These are phyloP conservation scores for Pleuronectes platessa DNA, from an alignment of 2,113 vertebrate species.

Conservation along the genomic window DNA sequence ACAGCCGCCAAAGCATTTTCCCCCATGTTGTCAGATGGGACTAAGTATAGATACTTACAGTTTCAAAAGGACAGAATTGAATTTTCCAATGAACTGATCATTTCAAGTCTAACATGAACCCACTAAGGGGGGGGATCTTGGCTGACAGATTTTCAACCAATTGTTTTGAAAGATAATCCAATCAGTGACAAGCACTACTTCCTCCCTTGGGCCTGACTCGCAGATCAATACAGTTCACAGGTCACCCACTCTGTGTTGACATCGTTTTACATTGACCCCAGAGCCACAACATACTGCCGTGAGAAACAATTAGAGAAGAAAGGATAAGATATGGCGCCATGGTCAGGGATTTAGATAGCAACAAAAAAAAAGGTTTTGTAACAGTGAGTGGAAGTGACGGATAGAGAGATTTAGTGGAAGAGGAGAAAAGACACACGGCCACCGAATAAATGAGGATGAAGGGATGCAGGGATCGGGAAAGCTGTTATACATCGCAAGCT, in stretches of 20 bases:
- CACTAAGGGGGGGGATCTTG: background rate
- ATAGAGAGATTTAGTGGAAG: slow-evolving; percentile 16
- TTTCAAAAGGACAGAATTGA: slow-evolving; percentile 49
- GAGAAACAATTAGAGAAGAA: background rate
- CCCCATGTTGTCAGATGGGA: slow-evolving; percentile 31
- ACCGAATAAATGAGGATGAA: slow-evolving; percentile 52
- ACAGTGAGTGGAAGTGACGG: slow-evolving; percentile 13
- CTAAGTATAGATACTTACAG: slow-evolving; percentile 60
- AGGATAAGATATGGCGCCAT: background rate
- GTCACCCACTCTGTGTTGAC: slow-evolving; percentile 15
- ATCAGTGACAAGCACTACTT: slow-evolving; percentile 19
- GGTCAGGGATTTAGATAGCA: background rate
- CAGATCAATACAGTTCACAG: slow-evolving; percentile 61
- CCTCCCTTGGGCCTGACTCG: slow-evolving; percentile 33
- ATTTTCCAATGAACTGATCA: slow-evolving; percentile 3
- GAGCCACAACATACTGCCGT: background rate
- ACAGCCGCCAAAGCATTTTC: slow-evolving; percentile 35
- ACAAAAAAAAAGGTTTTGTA: slow-evolving; percentile 5
- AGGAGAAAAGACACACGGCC: slow-evolving; percentile 16
- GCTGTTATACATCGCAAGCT: slow-evolving; percentile 54
- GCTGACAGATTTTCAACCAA: slow-evolving; percentile 18
- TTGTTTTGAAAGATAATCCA: slow-evolving; percentile 50
- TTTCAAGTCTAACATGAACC: slow-evolving; percentile 6
- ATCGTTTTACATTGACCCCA: background rate
- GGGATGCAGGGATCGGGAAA: slow-evolving; percentile 56